Percentiles rank a stretch among this genome's conserved stretches.
phyloP scores from a whole-genome alignment of 2,888 invertebrate genomes.

The Eupithecia inturbata region DNA sequence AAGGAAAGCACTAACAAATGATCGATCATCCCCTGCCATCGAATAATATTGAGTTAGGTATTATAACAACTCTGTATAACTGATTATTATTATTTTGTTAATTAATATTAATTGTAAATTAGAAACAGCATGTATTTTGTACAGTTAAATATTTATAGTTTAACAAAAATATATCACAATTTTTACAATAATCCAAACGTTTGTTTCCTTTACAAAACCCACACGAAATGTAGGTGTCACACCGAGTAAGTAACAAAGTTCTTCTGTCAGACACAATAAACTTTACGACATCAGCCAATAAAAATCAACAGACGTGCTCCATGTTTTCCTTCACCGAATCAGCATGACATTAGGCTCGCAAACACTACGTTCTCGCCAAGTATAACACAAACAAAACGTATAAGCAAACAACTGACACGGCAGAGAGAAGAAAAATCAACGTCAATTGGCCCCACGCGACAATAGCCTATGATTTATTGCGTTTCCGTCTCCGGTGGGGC shows the following conservation, averaged over 20 bases:
- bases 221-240: not conserved
- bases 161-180: constrained; percentile 84
- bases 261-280: constrained; percentile 25
- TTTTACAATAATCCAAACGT: constrained; percentile 74
- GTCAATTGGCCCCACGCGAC: constrained; percentile 71
- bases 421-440: constrained; percentile 66
- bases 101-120: constrained; percentile 81
- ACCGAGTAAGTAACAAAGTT: constrained; percentile 12
- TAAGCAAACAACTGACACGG: constrained; percentile 46
- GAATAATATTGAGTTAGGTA: constrained; percentile 71
- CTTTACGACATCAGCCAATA: constrained; percentile 28
- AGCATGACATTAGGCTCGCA: constrained; percentile 36
- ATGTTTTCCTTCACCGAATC: constrained; percentile 38
- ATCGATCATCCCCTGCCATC: constrained; percentile 92
- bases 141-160: constrained; percentile 84
- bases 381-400: constrained; percentile 42
- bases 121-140: constrained; percentile 82
- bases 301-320: constrained; percentile 32
- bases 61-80: constrained; percentile 51
- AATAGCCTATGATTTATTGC: constrained; percentile 76
- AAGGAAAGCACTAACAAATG: constrained; percentile 93
- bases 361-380: constrained; percentile 35
- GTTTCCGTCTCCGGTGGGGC: constrained; percentile 60
- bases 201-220: constrained; percentile 52
- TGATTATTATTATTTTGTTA: constrained; percentile 75